Evolutionary conservation across 2,888 invertebrate species (phyloP), one percentile per base, ranked within the genome.

Genomic region (Cataglyphis albicans): DNA sequence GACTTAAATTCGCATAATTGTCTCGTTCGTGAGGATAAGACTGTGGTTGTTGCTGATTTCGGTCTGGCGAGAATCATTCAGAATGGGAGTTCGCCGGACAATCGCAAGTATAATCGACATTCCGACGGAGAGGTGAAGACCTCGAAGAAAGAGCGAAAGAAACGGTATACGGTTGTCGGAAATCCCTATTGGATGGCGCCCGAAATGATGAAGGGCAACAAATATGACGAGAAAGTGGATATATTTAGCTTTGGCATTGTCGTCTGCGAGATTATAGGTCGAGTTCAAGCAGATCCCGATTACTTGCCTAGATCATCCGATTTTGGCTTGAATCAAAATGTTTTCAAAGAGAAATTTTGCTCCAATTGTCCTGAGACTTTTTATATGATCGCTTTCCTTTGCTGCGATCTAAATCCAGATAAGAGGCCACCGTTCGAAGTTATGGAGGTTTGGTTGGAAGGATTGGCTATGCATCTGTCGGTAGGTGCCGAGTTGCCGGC

Each of bases 151-250:
- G 96, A 97, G 90, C 95, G 98, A 0, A 96, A 98, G 89, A 98
- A 98, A 93, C 96, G 99, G 18, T 99, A 99, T 94, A 99, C 99
- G 0, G 98, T 99, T 41, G 99, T 99, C 0, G 99, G 99, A 1
- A 99, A 98, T 95, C 99, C 99, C 0, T 99, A 98, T 95, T 99
- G 99, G 98, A 99, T 99, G 99, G 99, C 99, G 0, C 99, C 99
- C 0, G 99, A 99, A 95, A 99, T 99, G 99, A 98, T 99, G 98
- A 98, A 98, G 94, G 98, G 98, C 29, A 98, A 98, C 92, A 98
- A 98, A 88, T 99, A 99, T 94, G 99, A 99, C 93, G 99, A 99
- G 94, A 98, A 98, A 95, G 99, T 99, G 0, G 99, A 99, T 93
- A 97, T 99, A 85, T 99, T 99, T 95, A 98, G 98, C 38, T 99